phyloP scores from a whole-genome alignment of 35 echinoderm and acorn worm genomes.

The Lytechinus pictus region DNA sequence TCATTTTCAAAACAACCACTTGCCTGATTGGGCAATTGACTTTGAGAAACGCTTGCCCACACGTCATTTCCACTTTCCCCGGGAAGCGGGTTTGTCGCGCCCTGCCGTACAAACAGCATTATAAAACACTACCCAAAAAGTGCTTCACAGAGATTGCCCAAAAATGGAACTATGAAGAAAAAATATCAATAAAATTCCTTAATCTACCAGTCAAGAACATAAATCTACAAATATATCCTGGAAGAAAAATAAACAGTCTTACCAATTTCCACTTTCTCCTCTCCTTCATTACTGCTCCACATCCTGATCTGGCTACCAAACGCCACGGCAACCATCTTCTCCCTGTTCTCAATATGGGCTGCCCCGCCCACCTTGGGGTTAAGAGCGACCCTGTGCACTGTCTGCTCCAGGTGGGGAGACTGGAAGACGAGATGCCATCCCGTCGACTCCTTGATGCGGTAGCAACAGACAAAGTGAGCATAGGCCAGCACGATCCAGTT shows the following conservation, averaged over 20 bases:
- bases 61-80: too few species aligned
- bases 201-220: neutral
- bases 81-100: too few species aligned
- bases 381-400: conserved; percentile 88
- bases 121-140: too few species aligned
- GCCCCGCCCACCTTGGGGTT: conserved; percentile 81
- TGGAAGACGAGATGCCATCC: conserved; percentile 89
- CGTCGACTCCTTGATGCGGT: conserved; percentile 96
- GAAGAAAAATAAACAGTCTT: neutral
- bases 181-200: too few species aligned
- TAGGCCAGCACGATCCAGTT: conserved; percentile 96
- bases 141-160: too few species aligned
- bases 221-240: neutral
- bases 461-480: conserved; percentile 91
- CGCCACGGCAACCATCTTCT: conserved; percentile 97
- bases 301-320: conserved; percentile 87
- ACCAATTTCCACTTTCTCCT: conserved; percentile 84
- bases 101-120: too few species aligned
- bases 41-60: too few species aligned
- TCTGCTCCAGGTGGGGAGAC: conserved; percentile 81
- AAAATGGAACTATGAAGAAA: neutral
- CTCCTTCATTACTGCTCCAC: conserved; percentile 90
- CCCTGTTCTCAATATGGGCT: conserved; percentile 69
- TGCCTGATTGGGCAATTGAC: too few species aligned
- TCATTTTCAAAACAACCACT: too few species aligned